Base-by-base conservation (phyloP, 1,140 invertebrate genomes). In the Heterodera carotae region DNA sequence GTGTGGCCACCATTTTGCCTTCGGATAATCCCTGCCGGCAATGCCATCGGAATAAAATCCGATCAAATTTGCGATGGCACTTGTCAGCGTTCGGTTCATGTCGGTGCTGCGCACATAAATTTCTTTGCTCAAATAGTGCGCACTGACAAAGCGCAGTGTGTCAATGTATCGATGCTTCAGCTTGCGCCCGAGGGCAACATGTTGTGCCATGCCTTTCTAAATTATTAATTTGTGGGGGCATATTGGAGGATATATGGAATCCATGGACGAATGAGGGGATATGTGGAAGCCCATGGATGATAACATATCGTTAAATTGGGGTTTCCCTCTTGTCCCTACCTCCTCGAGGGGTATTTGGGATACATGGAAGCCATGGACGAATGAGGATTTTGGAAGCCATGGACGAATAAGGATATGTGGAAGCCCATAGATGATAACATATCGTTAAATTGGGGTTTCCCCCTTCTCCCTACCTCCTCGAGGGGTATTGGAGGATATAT, bases 21-120 rank as follows among this genome's bases (percentile, higher is more conserved):
- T 22, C 48, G 79, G 79, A 34, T 83, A 81, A 27, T 81, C 79
- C 34, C 25, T 64, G n/a, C 71, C 79, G 18, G 62, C 15, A 22
- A 39, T 27, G 34, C 66, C 76, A 29, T 34, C n/a, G 5, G 62
- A 31, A 43, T 82, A 80, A 68, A 80, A 81, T 4, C 79, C 79
- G 62, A 80, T 82, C 60, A 80, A 22, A 59, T 80, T 80, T 34
- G 79, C 75, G 18, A 80, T 80, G 12, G 79, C 78, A 34, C 79
- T 81, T 12, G 72, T 80, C 39, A 80, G 60, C 31, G 79, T 80
- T n/a, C 79, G 12, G 69, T 80, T 80, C 34, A 80, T 15, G 33
- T 80, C 79, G 39, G 79, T 80, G 59, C 69, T 75, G 27, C 80
- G 34, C n/a, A 80, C 67, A 60, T 80, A 80, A 39, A 76, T 71